Evolutionary conservation across 1,140 invertebrate genomes (phyloP).

Genomic region (Neotoxoptera formosana): DNA sequence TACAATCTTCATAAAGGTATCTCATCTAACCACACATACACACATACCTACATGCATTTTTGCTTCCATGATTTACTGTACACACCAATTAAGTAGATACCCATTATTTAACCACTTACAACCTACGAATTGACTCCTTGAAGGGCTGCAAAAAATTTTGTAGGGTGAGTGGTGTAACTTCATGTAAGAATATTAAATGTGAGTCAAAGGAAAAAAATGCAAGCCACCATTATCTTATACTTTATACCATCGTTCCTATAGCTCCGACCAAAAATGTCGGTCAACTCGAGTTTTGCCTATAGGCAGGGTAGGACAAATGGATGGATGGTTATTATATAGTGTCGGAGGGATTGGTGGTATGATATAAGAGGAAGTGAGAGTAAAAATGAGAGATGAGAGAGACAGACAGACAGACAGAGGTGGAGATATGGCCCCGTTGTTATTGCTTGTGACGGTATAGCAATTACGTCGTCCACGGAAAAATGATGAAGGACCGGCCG

Average conservation of each 20-base stretch:
- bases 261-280: background rate
- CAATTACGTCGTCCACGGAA: constrained; percentile 28
- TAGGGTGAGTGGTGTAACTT: too few relatives aligned
- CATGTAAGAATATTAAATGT: too few relatives aligned
- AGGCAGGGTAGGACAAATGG: background rate
- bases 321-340: background rate
- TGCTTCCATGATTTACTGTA: too few relatives aligned
- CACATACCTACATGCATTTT: background rate
- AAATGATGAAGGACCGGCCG: constrained; percentile 56
- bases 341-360: background rate
- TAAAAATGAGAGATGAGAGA: background rate
- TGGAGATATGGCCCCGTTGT: background rate
- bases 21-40: background rate
- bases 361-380: background rate
- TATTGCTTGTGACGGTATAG: constrained; percentile 16
- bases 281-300: background rate
- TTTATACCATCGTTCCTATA: background rate
- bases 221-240: background rate
- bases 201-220: too few relatives aligned
- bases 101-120: too few relatives aligned
- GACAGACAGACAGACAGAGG: background rate
- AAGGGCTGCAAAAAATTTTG: too few relatives aligned
- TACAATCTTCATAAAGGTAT: background rate
- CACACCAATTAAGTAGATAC: too few relatives aligned
- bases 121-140: too few relatives aligned